Percentiles rank a stretch among this genome's conserved stretches.
These are phyloP conservation scores for Otocyon megalotis DNA, from an alignment of 2,113 vertebrate genomes.

Conservation along the genomic window DNA sequence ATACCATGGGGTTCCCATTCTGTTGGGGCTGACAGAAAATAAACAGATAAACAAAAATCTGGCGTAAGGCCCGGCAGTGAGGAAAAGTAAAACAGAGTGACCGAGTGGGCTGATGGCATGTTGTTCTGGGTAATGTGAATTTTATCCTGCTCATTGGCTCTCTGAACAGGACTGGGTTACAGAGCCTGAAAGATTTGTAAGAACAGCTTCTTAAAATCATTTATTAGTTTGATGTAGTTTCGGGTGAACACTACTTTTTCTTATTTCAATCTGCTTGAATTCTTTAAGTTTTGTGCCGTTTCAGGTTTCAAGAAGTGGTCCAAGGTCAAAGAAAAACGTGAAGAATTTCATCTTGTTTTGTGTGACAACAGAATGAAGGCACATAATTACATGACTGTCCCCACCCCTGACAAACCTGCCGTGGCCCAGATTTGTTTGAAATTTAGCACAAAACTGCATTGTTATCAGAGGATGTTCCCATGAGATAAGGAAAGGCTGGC, in stretches of 20 bases:
- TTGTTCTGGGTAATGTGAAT: not conserved
- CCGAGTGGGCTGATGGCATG: not conserved
- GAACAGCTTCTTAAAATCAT: slow-evolving; percentile 19
- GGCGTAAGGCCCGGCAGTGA: not conserved
- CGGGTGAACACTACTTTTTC: slow-evolving; percentile 35
- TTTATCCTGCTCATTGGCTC: not conserved
- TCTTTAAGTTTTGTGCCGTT: slow-evolving; percentile 55
- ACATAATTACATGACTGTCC: slow-evolving; percentile 68
- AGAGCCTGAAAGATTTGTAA: slow-evolving; percentile 40
- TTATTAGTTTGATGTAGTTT: slow-evolving; percentile 61
- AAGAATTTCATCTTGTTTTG: slow-evolving; percentile 78
- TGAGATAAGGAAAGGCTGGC: slow-evolving; percentile 70
- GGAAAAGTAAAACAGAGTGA: not conserved
- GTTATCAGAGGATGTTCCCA: slow-evolving; percentile 73
- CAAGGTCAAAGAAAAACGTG: slow-evolving; percentile 75
- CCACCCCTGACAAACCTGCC: slow-evolving; percentile 46
- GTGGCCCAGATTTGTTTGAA: slow-evolving; percentile 79
- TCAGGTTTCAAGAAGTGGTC: slow-evolving; percentile 70
- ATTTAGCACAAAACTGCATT: slow-evolving; percentile 75
- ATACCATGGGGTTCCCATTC: not conserved
- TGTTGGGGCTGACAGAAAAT: not conserved
- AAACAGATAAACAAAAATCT: not conserved
- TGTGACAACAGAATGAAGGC: slow-evolving; percentile 64
- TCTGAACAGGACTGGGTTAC: not conserved
- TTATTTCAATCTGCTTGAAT: slow-evolving; percentile 45